phyloP scores from a whole-genome alignment of 1,140 invertebrate genomes.

The Drosophila watanabei region DNA sequence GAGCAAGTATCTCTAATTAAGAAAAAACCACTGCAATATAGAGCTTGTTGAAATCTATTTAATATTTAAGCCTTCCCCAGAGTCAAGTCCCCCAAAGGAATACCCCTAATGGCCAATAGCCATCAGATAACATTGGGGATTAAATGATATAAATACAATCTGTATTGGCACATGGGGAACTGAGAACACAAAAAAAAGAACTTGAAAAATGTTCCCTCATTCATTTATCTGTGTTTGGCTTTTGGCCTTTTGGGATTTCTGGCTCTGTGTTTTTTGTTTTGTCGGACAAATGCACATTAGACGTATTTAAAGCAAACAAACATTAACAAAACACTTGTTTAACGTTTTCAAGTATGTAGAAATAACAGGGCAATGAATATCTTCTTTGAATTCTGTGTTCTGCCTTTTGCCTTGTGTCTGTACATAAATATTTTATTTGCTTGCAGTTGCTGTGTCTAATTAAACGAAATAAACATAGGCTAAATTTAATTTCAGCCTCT shows the following conservation, averaged over 20 bases:
- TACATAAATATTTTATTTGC: conserved; percentile 82
- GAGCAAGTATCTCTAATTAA: not conserved
- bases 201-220: conserved; percentile 59
- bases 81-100: conserved; percentile 1
- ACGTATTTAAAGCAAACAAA: conserved; percentile 78
- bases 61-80: not conserved
- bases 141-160: conserved; percentile 27
- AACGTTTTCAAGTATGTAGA: conserved; percentile 79
- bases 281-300: conserved; percentile 63
- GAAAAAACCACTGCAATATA: too few species aligned
- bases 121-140: conserved; percentile 19
- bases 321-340: conserved; percentile 83
- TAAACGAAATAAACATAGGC: conserved; percentile 80
- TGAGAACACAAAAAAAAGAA: conserved; percentile 30
- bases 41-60: not conserved
- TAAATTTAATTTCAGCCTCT: conserved; percentile 74
- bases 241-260: conserved; percentile 43
- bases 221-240: conserved; percentile 39
- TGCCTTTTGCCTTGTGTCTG: conserved; percentile 37
- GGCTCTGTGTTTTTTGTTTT: not conserved
- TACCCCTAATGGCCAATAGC: conserved; percentile 10
- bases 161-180: conserved; percentile 33
- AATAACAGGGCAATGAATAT: conserved; percentile 41
- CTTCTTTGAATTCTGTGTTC: conserved; percentile 12
- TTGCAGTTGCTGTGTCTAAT: conserved; percentile 78